Evolutionary conservation across 1,140 invertebrate species (phyloP).

Genomic region (Acromyrmex charruanus): DNA sequence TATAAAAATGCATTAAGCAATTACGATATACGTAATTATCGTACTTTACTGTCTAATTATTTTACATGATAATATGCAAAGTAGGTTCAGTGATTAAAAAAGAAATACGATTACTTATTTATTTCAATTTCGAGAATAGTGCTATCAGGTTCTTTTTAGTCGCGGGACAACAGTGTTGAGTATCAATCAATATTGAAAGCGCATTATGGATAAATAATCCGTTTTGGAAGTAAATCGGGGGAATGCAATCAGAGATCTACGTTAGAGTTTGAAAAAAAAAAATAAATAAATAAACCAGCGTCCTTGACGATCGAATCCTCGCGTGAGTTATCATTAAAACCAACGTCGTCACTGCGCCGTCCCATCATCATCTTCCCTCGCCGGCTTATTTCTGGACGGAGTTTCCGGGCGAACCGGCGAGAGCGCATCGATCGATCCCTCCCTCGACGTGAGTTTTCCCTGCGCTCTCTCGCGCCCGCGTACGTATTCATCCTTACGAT

Average conservation of each 20-base stretch:
- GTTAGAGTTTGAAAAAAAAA: not conserved
- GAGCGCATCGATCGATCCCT: slow-evolving; percentile 64
- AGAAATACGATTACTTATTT: not conserved
- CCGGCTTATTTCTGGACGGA: slow-evolving; percentile 61
- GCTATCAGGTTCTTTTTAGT: not conserved
- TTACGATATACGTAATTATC: slow-evolving; percentile 10
- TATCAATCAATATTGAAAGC: slow-evolving; percentile 2
- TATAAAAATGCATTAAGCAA: slow-evolving; percentile 1
- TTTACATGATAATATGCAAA: not conserved
- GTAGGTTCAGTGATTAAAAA: not conserved
- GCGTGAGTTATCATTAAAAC: slow-evolving; percentile 20
- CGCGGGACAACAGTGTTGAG: not conserved
- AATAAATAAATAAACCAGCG: slow-evolving; percentile 17
- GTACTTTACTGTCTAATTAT: not conserved
- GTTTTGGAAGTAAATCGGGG: not conserved
- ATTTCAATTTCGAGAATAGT: not conserved
- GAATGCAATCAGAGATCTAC: not conserved
- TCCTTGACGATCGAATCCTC: slow-evolving; percentile 57
- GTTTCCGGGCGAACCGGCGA: slow-evolving; percentile 46
- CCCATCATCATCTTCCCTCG: slow-evolving; percentile 29
- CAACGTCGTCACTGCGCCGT: not conserved
- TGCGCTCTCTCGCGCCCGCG: not conserved
- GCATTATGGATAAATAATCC: slow-evolving; percentile 29
- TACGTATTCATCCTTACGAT: slow-evolving; percentile 49
- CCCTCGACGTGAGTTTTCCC: slow-evolving; percentile 35